Conservation (phyloP, 2,113 vertebrate genomes). For the Trinectes maculatus region DNA sequence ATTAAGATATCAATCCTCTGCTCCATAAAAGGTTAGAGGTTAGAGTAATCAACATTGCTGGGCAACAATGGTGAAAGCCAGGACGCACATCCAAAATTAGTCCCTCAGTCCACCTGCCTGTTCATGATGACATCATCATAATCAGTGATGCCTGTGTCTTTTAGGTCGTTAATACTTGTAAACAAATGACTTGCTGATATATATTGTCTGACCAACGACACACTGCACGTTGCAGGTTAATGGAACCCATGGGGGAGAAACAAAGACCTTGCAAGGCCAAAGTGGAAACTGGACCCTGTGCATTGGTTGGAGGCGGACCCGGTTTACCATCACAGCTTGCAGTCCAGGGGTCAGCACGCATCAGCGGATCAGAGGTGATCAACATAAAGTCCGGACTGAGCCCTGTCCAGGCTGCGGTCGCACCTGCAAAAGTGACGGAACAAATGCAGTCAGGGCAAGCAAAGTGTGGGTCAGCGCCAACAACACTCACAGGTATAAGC, state of each 20-base stretch:
- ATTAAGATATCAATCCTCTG: slow-evolving; percentile 6
- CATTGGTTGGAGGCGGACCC: slow-evolving; percentile 19
- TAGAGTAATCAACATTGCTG: slow-evolving; percentile 65
- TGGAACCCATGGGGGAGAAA: slow-evolving; percentile 72
- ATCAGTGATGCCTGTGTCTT: slow-evolving; percentile 5
- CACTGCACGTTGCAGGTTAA: slow-evolving; percentile 54
- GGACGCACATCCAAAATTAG: slow-evolving; percentile 60
- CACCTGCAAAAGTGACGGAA: slow-evolving; percentile 18
- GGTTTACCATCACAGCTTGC: slow-evolving; percentile 30
- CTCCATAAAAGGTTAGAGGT: slow-evolving; percentile 37
- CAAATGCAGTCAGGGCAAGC: slow-evolving; percentile 28
- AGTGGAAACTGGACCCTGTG: slow-evolving; percentile 43
- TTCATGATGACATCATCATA: slow-evolving; percentile 30
- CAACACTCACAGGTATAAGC: slow-evolving; percentile 68
- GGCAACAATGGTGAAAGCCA: slow-evolving; percentile 61
- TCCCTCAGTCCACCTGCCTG: slow-evolving; percentile 15
- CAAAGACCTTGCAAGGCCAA: slow-evolving; percentile 51
- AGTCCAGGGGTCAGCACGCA: slow-evolving; percentile 17
- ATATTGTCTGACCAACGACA: background rate
- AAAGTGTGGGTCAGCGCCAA: slow-evolving; percentile 13
- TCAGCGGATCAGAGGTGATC: slow-evolving; percentile 18
- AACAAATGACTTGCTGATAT: too few relatives aligned
- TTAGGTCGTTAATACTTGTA: too few relatives aligned
- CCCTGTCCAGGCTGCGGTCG: slow-evolving; percentile 10
- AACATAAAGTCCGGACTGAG: slow-evolving; percentile 33